Evolutionary conservation across 2,797 vertebrate genomes (phyloP).

Genomic region (Crocidura indochinensis): DNA sequence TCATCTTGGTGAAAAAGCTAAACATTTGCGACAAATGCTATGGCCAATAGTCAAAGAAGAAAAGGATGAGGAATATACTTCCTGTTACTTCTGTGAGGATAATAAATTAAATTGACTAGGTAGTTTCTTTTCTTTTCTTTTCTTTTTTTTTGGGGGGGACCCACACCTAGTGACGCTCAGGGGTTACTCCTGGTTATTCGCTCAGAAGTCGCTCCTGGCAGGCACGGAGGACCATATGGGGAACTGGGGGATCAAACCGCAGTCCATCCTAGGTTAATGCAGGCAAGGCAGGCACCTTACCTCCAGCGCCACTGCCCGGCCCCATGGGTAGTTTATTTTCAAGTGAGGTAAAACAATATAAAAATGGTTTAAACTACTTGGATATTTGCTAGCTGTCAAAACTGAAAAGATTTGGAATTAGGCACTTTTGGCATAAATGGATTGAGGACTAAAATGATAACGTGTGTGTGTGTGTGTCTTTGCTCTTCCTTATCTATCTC

Average conservation of each 20-base stretch:
- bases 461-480: not conserved
- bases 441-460: not conserved
- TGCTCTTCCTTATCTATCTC: not conserved
- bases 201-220: too few species aligned
- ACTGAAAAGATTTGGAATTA: not conserved
- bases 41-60: not conserved
- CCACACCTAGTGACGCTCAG: too few species aligned
- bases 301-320: too few species aligned
- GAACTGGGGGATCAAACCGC: too few species aligned
- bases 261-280: too few species aligned
- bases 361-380: not conserved
- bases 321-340: not conserved
- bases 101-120: not conserved
- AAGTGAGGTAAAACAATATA: not conserved
- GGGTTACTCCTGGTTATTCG: too few species aligned
- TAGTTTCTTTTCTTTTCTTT: not conserved
- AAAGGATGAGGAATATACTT: not conserved
- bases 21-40: constrained; percentile 20
- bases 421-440: not conserved
- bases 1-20: not conserved
- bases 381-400: not conserved
- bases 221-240: too few species aligned
- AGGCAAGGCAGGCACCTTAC: too few species aligned
- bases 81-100: not conserved
- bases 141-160: too few species aligned